Conservation (phyloP, 2,113 vertebrate genomes). For the Corydoras sp. region DNA sequence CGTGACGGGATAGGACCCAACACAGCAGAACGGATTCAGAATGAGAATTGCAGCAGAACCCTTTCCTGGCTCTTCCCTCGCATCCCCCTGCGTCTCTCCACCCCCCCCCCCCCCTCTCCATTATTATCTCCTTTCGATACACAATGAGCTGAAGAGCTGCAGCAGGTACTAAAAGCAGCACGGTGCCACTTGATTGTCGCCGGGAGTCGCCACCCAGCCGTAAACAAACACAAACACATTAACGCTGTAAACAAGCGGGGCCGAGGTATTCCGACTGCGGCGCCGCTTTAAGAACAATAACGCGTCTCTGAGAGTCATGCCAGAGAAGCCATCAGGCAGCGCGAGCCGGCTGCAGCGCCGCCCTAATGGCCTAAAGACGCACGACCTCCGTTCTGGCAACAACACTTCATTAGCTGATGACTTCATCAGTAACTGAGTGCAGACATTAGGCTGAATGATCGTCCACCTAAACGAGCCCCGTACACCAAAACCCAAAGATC, state of each 20-base stretch:
- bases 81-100: not conserved
- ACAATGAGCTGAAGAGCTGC: conserved; percentile 22
- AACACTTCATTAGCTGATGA: not conserved
- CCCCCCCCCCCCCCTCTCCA: conserved; percentile 3
- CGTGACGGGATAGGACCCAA: not conserved
- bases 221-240: conserved; percentile 31
- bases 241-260: conserved; percentile 16
- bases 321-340: conserved; percentile 27
- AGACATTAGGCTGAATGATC: not conserved
- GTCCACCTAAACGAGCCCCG: not conserved
- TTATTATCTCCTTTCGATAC: conserved; percentile 25
- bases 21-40: not conserved
- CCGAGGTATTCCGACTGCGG: conserved; percentile 11
- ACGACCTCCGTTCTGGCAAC: not conserved
- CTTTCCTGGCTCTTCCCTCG: conserved; percentile 16
- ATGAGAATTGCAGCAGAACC: not conserved
- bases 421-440: not conserved
- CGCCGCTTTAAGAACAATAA: conserved; percentile 34
- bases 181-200: conserved; percentile 23
- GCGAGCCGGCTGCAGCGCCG: not conserved
- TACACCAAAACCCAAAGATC: not conserved
- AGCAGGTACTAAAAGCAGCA: conserved; percentile 34
- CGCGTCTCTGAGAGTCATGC: conserved; percentile 4
- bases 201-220: conserved; percentile 25
- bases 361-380: conserved; percentile 14